A percentile compares a stretch with the other conserved stretches of the same genome.
These are phyloP conservation scores for Eucidaris tribuloides DNA, from an alignment of 35 echinoderm and acorn worm genomes.

Conservation along the genomic window DNA sequence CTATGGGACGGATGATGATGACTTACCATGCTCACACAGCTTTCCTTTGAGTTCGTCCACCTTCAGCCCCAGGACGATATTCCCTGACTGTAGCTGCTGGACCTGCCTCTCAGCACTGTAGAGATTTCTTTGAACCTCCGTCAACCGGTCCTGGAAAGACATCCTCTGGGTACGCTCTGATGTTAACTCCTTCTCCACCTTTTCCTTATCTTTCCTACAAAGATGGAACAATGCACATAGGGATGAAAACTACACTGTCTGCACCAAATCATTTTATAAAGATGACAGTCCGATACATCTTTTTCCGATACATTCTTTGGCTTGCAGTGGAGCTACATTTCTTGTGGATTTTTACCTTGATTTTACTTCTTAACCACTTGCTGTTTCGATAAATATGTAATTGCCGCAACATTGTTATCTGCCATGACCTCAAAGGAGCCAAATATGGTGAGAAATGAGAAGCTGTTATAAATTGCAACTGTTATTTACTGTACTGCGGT, in stretches of 20 bases:
- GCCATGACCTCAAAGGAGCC: no score
- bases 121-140: constrained; percentile 13
- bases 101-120: constrained; percentile 39
- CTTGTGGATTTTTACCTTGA: no score
- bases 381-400: no score
- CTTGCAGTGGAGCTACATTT: no score
- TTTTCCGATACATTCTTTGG: neutral
- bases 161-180: constrained; percentile 42
- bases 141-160: constrained; percentile 26
- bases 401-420: no score
- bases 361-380: no score
- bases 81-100: constrained; percentile 31
- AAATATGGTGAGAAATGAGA: no score
- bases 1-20: no score
- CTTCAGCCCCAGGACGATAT: constrained; percentile 53
- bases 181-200: constrained; percentile 49
- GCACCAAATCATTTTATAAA: neutral
- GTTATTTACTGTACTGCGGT: no score
- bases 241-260: neutral
- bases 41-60: constrained; percentile 63
- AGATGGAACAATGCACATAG: neutral
- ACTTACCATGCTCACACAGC: constrained; percentile 38
- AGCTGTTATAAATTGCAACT: no score
- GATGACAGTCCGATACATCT: neutral
- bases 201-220: constrained; percentile 50